Evolutionary conservation across 1,140 invertebrate genomes (phyloP).

Genomic region (Zaprionus inermis): DNA sequence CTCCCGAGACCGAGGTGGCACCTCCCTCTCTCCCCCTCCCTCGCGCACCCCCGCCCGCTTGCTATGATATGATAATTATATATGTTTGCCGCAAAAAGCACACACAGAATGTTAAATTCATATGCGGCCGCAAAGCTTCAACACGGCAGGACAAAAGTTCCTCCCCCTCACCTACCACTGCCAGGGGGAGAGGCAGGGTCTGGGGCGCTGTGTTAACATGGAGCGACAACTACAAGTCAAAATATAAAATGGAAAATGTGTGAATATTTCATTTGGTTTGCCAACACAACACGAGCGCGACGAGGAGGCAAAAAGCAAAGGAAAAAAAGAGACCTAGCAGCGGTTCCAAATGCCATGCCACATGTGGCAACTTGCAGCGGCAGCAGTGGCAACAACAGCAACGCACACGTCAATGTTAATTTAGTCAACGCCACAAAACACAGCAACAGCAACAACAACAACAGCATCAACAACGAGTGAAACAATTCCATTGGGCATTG

Average conservation of each 20-base stretch:
- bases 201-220: constrained; percentile 19
- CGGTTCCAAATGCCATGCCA: constrained; percentile 58
- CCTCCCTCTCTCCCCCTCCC: neutral
- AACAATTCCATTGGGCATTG: constrained; percentile 83
- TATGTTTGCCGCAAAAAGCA: constrained; percentile 67
- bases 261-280: constrained; percentile 74
- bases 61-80: constrained; percentile 79
- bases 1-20: constrained; percentile 49
- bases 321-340: constrained; percentile 15
- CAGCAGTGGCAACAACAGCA: constrained; percentile 49
- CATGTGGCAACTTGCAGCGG: constrained; percentile 60
- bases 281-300: constrained; percentile 12
- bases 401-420: constrained; percentile 78
- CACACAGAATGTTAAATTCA: constrained; percentile 75
- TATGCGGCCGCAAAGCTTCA: constrained; percentile 68
- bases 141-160: constrained; percentile 29
- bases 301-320: neutral
- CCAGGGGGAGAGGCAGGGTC: too few species aligned
- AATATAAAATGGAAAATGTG: constrained; percentile 79
- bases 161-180: neutral
- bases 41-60: neutral
- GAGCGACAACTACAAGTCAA: constrained; percentile 62
- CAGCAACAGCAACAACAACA: constrained; percentile 26
- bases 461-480: constrained; percentile 39
- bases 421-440: constrained; percentile 74